These are phyloP conservation scores for Hanleya hanleyi DNA, from an alignment of 2,888 invertebrate species.

Conservation along the genomic window DNA sequence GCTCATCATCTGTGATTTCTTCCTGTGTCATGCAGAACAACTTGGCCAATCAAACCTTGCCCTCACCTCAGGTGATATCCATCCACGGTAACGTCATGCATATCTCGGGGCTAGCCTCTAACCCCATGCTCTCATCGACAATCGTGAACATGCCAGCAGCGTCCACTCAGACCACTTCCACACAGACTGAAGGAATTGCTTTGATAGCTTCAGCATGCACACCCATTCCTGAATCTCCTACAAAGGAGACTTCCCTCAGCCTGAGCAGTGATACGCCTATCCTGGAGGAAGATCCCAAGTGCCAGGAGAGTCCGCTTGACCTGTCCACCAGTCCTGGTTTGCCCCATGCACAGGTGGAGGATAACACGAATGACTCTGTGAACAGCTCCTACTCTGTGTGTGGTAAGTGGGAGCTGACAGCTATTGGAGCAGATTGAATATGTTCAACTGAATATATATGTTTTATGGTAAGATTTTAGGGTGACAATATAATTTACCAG, in stretches of 20 bases:
- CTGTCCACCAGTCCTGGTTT: conserved; percentile 35
- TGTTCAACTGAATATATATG: no score
- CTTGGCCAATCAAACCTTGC: conserved; percentile 4
- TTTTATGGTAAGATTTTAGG: no score
- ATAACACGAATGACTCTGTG: neutral
- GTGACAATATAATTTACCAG: no score
- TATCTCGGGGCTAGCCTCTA: conserved; percentile 37
- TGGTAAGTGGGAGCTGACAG: neutral
- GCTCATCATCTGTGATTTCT: neutral
- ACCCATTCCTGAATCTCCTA: neutral
- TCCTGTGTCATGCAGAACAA: neutral
- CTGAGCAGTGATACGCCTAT: neutral
- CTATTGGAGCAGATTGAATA: neutral
- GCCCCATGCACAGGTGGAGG: neutral
- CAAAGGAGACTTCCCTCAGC: neutral
- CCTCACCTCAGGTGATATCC: conserved; percentile 1
- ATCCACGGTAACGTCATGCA: conserved; percentile 30
- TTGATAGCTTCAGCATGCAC: neutral
- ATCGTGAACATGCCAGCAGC: neutral
- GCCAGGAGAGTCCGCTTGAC: conserved; percentile 48
- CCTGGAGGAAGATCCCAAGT: conserved; percentile 21
- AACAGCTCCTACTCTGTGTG: neutral
- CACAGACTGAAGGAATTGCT: conserved; percentile 33
- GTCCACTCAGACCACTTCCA: conserved; percentile 31
- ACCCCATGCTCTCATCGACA: conserved; percentile 38